Evolutionary conservation across 92 coral and sea anemone genomes (phyloP).

Genomic region (Porites lobata): DNA sequence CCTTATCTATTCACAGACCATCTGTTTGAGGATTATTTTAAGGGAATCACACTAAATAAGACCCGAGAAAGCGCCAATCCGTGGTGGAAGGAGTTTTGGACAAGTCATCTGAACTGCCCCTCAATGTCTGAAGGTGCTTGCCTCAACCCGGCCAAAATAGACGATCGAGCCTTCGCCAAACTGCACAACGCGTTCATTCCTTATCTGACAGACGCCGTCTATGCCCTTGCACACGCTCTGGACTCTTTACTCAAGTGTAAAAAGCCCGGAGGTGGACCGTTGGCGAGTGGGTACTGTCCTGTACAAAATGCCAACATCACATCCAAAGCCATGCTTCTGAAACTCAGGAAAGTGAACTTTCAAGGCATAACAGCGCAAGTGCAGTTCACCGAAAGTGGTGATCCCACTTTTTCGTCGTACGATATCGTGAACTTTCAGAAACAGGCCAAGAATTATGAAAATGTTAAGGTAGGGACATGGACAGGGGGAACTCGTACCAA

Average conservation of each 20-base stretch:
- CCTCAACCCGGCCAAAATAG: conserved; percentile 14
- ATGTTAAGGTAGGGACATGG: conserved; percentile 79
- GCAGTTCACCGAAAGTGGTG: conserved; percentile 65
- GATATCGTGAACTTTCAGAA: conserved; percentile 77
- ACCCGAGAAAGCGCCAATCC: conserved; percentile 56
- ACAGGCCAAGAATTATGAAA: conserved; percentile 18
- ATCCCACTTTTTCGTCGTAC: conserved; percentile 68
- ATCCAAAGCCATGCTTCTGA: conserved; percentile 57
- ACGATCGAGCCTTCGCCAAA: conserved; percentile 45
- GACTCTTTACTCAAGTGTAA: conserved; percentile 50
- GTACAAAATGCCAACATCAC: conserved; percentile 6
- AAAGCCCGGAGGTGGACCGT: conserved; percentile 19
- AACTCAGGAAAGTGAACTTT: conserved; percentile 68
- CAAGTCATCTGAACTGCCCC: conserved; percentile 51
- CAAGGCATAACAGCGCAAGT: conserved; percentile 73
- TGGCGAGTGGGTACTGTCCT: conserved; percentile 44
- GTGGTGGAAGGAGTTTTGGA: conserved; percentile 87
- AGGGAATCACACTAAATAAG: conserved; percentile 46
- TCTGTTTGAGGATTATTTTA: conserved; percentile 55
- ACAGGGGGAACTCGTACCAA: conserved; percentile 25
- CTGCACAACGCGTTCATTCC: conserved; percentile 78
- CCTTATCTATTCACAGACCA: conserved; percentile 59
- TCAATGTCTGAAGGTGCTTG: conserved; percentile 23
- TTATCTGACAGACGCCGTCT: conserved; percentile 79
- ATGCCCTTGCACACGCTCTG: conserved; percentile 78